phyloP scores from a whole-genome alignment of 2,888 invertebrate species.

The Diploptera punctata region DNA sequence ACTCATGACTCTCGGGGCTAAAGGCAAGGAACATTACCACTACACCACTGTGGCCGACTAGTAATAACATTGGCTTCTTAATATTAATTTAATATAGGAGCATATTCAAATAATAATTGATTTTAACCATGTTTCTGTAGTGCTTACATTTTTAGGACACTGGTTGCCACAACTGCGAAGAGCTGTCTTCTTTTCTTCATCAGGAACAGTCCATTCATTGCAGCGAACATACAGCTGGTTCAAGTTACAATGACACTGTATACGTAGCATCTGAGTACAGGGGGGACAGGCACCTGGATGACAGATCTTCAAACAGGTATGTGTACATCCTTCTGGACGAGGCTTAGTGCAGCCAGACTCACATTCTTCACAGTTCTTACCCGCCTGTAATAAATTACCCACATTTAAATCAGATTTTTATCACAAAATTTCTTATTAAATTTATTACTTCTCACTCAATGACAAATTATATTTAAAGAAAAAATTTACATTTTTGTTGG shows the following conservation, averaged over 20 bases:
- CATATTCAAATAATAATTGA: too few species aligned
- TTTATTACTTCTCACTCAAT: too few species aligned
- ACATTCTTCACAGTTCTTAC: slow-evolving; percentile 64
- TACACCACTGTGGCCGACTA: too few species aligned
- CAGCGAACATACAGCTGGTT: slow-evolving; percentile 79
- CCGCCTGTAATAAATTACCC: slow-evolving; percentile 52
- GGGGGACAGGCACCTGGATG: slow-evolving; percentile 78
- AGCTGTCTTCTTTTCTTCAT: slow-evolving; percentile 50
- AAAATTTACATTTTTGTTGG: too few species aligned
- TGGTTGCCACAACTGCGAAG: slow-evolving; percentile 77
- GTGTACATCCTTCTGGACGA: slow-evolving; percentile 76
- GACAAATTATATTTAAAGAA: too few species aligned
- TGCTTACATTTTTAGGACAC: slow-evolving; percentile 68
- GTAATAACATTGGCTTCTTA: too few species aligned
- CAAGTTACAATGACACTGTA: slow-evolving; percentile 84
- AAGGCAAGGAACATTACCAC: too few species aligned
- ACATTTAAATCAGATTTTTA: too few species aligned
- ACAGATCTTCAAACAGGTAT: slow-evolving; percentile 73
- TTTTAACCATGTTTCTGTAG: too few species aligned
- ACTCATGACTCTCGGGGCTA: too few species aligned
- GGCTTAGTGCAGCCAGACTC: slow-evolving; percentile 65
- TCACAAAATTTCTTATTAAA: too few species aligned
- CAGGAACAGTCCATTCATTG: slow-evolving; percentile 64
- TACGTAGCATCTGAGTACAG: slow-evolving; percentile 71
- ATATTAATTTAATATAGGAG: too few species aligned